Evolutionary conservation across 2,888 invertebrate genomes (phyloP), one percentile per base, ranked within the genome.

Genomic region (Sminthurinus aureus): DNA sequence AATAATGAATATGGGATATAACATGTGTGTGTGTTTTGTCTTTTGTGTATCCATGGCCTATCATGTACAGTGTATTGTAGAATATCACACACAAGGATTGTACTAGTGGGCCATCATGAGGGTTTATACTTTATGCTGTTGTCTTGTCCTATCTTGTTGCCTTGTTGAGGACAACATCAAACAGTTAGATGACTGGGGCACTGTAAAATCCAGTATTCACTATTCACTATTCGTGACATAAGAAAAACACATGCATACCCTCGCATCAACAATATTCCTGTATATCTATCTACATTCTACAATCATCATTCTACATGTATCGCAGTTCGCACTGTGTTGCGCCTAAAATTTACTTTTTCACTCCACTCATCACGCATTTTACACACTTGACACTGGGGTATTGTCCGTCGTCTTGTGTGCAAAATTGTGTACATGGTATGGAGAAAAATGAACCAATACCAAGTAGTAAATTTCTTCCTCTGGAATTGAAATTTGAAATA

Each of bases 131-230:
- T 69, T 38, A 38, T 38, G 6, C 38, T 38, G 38, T 38, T 38
- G 38, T 38, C 38, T 38, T 38, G 38, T 38, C 38, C 15, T 66
- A 12, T 38, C 38, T 6, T 38, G 3, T 38, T 24, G 71, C 24
- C 71, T 71, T 38, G 38, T 38, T 71, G 71, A 71, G 71, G 71
- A 24, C 58, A 58, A 38, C 38, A 38, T 38, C 71, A 71, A 71
- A 71, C 71, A 71, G 71, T 71, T 71, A 71, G 20, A 71, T 71
- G 71, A 71, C 71, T 71, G 71, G 71, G 71, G 71, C 71, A 71
- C 52, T 52, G 75, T 75, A 75, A 75, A 75, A 75, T 75, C 75
- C 38, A 38, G 75, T 38, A 38, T 38, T 22, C 22, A 75, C 51
- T 3, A 15, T 12, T n/a, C 75, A 75, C 50, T 20, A 75, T 50